These are phyloP conservation scores for Colius striatus DNA, from an alignment of 2,113 vertebrate species.

Conservation along the genomic window DNA sequence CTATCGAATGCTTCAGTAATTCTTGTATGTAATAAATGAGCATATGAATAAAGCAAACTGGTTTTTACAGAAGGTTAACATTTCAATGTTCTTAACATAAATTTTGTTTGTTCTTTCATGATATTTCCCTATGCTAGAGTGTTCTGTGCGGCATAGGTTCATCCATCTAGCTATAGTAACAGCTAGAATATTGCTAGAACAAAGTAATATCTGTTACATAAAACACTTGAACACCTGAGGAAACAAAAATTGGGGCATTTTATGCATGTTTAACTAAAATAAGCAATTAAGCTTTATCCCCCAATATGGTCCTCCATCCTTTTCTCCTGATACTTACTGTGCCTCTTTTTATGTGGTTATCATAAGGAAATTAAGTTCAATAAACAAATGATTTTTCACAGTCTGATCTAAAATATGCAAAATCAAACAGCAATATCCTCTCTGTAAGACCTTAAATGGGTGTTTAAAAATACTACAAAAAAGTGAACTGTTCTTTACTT, in stretches of 20 bases:
- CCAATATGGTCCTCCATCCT: not conserved
- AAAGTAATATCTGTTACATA: not conserved
- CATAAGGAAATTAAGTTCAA: not conserved
- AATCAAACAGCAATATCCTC: not conserved
- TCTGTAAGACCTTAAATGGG: not conserved
- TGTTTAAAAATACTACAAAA: not conserved
- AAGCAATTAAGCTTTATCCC: not conserved
- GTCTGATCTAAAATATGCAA: not conserved
- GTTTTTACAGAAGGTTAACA: not conserved
- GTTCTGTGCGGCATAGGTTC: not conserved
- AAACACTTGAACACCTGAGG: not conserved
- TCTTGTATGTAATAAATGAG: not conserved
- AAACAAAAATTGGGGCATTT: not conserved
- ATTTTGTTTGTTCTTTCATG: not conserved
- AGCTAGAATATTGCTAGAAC: not conserved
- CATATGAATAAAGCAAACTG: not conserved
- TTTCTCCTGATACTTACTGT: not conserved
- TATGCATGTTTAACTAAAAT: not conserved
- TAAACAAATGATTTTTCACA: not conserved
- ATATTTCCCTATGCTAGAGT: not conserved
- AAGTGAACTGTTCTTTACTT: not conserved
- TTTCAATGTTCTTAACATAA: not conserved
- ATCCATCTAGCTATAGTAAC: not conserved
- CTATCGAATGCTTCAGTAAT: not conserved
- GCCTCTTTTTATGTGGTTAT: not conserved